Evolutionary conservation across 1,140 invertebrate species (phyloP).

Genomic region (Aphis gossypii): DNA sequence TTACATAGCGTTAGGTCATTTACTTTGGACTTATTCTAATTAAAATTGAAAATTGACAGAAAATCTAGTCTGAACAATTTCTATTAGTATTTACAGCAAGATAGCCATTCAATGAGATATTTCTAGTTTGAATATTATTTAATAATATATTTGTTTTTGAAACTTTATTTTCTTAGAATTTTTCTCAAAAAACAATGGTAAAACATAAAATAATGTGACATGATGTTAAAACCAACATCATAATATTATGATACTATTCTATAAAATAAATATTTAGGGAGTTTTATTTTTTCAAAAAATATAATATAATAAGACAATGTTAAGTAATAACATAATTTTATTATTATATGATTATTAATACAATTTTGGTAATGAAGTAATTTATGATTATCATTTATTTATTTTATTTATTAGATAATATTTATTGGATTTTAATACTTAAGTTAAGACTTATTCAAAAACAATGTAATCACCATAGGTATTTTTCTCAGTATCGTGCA

Average conservation of each 20-base stretch:
- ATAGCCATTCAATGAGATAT: not conserved
- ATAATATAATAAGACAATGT: no score
- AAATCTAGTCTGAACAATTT: not conserved
- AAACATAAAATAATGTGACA: not conserved
- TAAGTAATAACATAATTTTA: no score
- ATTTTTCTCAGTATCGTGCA: no score
- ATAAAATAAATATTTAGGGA: no score
- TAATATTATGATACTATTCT: not conserved
- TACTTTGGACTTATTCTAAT: not conserved
- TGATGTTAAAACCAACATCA: not conserved
- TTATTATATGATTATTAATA: no score
- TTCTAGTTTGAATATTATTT: not conserved
- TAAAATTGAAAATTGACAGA: not conserved
- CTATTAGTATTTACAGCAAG: not conserved
- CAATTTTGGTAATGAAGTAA: not conserved
- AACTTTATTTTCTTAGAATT: not conserved
- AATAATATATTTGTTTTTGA: not conserved
- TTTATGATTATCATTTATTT: not conserved
- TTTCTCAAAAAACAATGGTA: not conserved
- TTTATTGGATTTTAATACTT: not conserved
- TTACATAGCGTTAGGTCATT: not conserved
- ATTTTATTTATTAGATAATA: not conserved
- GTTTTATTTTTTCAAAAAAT: no score
- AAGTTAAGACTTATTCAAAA: not conserved
- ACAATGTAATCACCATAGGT: no score